Conservation (phyloP, 2,797 vertebrate genomes). For the Prunella strophiata region DNA sequence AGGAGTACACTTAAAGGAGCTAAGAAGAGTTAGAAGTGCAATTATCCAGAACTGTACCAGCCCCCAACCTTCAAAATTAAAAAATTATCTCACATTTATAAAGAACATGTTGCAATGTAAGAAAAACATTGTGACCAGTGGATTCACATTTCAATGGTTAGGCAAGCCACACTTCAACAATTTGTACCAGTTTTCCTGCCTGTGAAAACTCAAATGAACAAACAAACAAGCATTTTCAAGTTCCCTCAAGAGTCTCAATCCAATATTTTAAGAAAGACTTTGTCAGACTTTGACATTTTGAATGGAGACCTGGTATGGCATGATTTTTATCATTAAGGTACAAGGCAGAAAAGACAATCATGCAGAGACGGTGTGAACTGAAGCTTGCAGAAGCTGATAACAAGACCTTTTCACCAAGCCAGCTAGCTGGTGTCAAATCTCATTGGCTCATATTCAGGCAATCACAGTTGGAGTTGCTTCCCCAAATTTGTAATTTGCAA, state of each 20-base stretch:
- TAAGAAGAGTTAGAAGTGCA: not conserved
- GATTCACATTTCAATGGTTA: not conserved
- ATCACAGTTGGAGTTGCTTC: not conserved
- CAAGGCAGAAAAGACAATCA: not conserved
- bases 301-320: not conserved
- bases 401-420: not conserved
- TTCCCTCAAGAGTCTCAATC: not conserved
- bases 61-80: not conserved
- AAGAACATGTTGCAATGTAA: not conserved
- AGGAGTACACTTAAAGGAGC: not conserved
- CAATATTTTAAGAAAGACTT: not conserved
- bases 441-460: not conserved
- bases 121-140: not conserved
- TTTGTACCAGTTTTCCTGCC: not conserved
- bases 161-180: not conserved
- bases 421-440: not conserved
- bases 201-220: not conserved
- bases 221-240: not conserved
- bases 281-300: not conserved
- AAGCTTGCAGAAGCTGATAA: constrained; percentile 18
- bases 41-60: not conserved
- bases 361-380: not conserved
- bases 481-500: constrained; percentile 12
- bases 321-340: not conserved
- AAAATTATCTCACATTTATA: not conserved